Percentiles rank a stretch among this genome's conserved stretches.
Conservation (phyloP, 2,113 vertebrate species). For the Pseudorasbora parva region DNA sequence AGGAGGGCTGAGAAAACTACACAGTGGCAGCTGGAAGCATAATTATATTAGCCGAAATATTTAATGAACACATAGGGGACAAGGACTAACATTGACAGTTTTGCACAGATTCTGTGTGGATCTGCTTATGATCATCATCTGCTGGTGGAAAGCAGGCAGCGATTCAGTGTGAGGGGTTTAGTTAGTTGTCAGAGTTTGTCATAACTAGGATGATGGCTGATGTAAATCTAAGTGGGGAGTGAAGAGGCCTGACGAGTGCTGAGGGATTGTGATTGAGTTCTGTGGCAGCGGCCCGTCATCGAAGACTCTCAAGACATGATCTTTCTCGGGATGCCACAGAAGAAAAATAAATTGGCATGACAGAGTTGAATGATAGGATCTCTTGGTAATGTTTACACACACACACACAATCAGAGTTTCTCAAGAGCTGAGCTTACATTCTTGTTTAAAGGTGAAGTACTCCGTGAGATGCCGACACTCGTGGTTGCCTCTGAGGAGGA, state of each 20-base stretch:
- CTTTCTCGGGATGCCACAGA: slow-evolving; percentile 10
- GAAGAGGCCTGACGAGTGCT: slow-evolving; percentile 7
- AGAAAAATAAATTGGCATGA: slow-evolving; percentile 20
- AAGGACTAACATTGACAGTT: slow-evolving; percentile 2
- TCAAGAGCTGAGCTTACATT: slow-evolving; percentile 84
- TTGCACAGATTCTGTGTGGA: slow-evolving; percentile 16
- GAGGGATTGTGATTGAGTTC: slow-evolving; percentile 8
- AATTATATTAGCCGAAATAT: slow-evolving; percentile 11
- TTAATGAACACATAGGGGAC: not conserved
- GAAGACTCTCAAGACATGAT: slow-evolving; percentile 13
- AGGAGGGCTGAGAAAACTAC: not conserved
- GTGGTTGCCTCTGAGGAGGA: slow-evolving; percentile 97
- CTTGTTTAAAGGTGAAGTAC: slow-evolving; percentile 99
- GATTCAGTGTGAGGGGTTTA: not conserved
- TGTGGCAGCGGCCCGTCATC: not conserved
- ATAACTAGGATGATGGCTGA: not conserved
- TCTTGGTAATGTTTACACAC: not conserved
- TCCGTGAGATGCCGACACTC: slow-evolving; percentile 99
- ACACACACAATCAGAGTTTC: not conserved
- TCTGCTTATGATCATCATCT: not conserved
- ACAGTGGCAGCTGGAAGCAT: not conserved
- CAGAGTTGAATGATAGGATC: slow-evolving; percentile 16
- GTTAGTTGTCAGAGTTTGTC: slow-evolving; percentile 31
- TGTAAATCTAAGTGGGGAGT: slow-evolving; percentile 21
- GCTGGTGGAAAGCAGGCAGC: slow-evolving; percentile 9